Conservation (phyloP, 2,888 invertebrate genomes). For the Penaeus monodon region DNA sequence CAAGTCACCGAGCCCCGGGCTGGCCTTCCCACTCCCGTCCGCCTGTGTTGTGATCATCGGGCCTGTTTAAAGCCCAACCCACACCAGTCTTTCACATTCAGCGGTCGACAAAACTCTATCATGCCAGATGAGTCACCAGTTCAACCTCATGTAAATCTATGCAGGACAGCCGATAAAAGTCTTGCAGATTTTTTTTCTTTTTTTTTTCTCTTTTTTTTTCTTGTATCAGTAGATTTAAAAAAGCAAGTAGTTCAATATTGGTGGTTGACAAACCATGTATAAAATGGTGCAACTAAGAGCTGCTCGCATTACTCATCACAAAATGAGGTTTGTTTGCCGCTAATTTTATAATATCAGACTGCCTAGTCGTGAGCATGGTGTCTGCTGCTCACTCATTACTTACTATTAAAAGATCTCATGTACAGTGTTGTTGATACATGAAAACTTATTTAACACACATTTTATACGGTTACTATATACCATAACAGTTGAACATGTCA, state of each 20-base stretch:
- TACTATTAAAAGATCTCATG: constrained; percentile 56
- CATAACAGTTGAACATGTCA: constrained; percentile 21
- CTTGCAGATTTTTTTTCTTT: background rate
- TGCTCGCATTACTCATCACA: constrained; percentile 51
- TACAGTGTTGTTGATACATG: constrained; percentile 59
- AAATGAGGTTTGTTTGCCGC: constrained; percentile 59
- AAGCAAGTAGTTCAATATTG: constrained; percentile 27
- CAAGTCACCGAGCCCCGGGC: constrained; percentile 55
- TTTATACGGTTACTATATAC: constrained; percentile 45
- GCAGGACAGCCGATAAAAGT: constrained; percentile 6
- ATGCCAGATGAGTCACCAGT: constrained; percentile 47
- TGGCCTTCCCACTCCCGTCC: constrained; percentile 61
- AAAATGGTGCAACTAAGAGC: constrained; percentile 53
- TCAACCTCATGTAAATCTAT: constrained; percentile 19
- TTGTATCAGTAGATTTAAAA: background rate
- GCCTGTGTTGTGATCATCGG: constrained; percentile 60
- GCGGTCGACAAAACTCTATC: constrained; percentile 57
- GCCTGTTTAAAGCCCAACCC: constrained; percentile 50
- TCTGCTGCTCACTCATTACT: constrained; percentile 54
- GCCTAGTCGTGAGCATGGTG: constrained; percentile 58
- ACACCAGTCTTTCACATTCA: constrained; percentile 62
- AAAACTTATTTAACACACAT: constrained; percentile 49
- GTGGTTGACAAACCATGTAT: constrained; percentile 39
- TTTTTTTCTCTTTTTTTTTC: constrained; percentile 8
- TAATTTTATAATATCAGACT: constrained; percentile 59